A percentile compares a stretch with the other conserved stretches of the same genome.
phyloP scores from a whole-genome alignment of 2,113 vertebrate species.

The Mungos mungo region DNA sequence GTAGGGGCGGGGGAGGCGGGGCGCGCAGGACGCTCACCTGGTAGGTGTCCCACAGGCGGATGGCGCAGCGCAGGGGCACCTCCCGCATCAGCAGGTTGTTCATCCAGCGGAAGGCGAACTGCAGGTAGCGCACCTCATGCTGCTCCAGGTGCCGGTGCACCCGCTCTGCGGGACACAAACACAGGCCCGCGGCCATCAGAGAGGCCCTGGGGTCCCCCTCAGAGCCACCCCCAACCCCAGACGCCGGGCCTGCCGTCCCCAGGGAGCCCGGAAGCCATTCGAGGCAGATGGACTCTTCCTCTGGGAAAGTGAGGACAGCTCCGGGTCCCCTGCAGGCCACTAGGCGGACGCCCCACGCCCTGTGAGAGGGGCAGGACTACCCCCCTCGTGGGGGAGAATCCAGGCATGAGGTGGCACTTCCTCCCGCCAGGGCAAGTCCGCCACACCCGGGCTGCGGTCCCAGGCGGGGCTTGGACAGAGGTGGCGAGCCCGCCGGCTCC shows the following conservation, averaged over 20 bases:
- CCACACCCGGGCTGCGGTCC: no score
- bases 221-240: rapidly evolving
- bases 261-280: neutral
- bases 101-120: conserved; percentile 99
- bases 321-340: neutral
- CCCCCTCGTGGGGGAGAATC: rapidly evolving
- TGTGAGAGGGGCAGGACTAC: rapidly evolving
- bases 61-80: conserved; percentile 93
- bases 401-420: rapidly evolving
- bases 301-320: rapidly evolving
- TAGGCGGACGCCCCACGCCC: neutral
- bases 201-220: rapidly evolving
- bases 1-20: rapidly evolving
- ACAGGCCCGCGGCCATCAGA: neutral
- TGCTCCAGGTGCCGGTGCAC: conserved; percentile 95
- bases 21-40: conserved; percentile 87
- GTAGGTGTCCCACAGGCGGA: conserved; percentile 97
- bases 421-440: neutral
- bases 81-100: conserved; percentile 98
- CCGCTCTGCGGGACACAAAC: conserved; percentile 86
- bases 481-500: neutral
- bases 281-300: rapidly evolving
- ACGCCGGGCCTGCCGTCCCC: rapidly evolving
- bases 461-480: no score
- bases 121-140: conserved; percentile 96